Evolutionary conservation across 92 coral and sea anemone species (phyloP).

Genomic region (Phenganax stokvisi): DNA sequence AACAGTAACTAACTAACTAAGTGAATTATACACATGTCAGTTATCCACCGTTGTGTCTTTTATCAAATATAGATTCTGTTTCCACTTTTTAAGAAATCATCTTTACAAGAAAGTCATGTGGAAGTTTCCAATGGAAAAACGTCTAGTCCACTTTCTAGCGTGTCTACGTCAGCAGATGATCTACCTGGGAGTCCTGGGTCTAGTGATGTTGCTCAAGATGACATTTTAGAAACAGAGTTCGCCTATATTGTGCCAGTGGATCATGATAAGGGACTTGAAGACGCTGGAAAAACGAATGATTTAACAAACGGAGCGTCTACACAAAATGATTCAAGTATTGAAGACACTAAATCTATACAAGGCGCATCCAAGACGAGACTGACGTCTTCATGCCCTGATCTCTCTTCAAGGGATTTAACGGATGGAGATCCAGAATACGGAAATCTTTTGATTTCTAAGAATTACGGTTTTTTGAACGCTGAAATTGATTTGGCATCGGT

Average conservation of each 20-base stretch:
- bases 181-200: conserved; percentile 16
- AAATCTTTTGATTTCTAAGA: conserved; percentile 4
- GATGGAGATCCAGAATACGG: conserved; percentile 8
- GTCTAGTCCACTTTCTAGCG: not conserved
- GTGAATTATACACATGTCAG: not conserved
- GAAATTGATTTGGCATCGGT: not conserved
- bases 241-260: conserved; percentile 18
- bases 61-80: not conserved
- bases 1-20: too few relatives aligned
- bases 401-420: not conserved
- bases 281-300: not conserved
- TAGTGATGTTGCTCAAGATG: not conserved
- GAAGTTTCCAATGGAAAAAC: not conserved
- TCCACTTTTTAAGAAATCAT: not conserved
- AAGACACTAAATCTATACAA: conserved; percentile 3
- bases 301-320: not conserved
- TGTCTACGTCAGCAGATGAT: not conserved
- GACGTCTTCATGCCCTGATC: conserved; percentile 1
- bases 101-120: not conserved
- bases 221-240: conserved; percentile 12
- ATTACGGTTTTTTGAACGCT: conserved; percentile 13
- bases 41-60: not conserved
- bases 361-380: not conserved
- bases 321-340: not conserved
- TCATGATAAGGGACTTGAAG: not conserved